Evolutionary conservation across 2,797 vertebrate species (phyloP), one percentile per base, ranked within the genome.

Genomic region (Chrysolophus pictus): DNA sequence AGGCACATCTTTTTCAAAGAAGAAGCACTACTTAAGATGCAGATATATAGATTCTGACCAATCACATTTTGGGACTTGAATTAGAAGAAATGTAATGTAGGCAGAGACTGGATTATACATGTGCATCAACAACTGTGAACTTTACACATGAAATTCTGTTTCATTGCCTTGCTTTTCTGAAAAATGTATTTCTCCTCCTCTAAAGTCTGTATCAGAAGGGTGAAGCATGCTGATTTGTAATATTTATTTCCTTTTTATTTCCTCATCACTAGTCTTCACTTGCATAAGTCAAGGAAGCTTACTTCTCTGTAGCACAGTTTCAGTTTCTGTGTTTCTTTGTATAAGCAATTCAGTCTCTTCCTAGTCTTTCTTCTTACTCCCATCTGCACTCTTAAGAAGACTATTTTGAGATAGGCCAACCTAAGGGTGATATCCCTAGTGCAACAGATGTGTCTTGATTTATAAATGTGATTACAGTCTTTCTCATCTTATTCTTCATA

Each of bases 351-450:
- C 49, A 62, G 6, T 72, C 17, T 70, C 31, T 72, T 81, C 60
- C 39, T 86, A 70, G 68, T 76, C n/a, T 90, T 86, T 84, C 59
- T 53, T 91, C 63, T 84, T 86, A 35, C 5, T 80, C 60, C n/a
- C 72, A 70, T 29, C 28, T 88, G 11, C 35, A 86, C 31, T 29
- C 31, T 69, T 74, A 68, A 71, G 76, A 79, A 90, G 44, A 76
- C 56, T 72, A 62, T 82, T 93, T 88, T 84, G 47, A 73, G 79
- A 74, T 2, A 82, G 64, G 31, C 64, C 84, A 82, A 76, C 19
- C n/a, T 70, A 35, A 63, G 31, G 39, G 91, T 9, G 47, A 14
- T 73, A 64, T 71, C 84, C 47, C 41, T 82, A 65, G 35, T 33
- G 33, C 47, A 84, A 60, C 28, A 91, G 70, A 51, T 33, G 5